These are phyloP conservation scores for Tarsius wallacei DNA, from an alignment of 2,797 vertebrate genomes.

Conservation along the genomic window DNA sequence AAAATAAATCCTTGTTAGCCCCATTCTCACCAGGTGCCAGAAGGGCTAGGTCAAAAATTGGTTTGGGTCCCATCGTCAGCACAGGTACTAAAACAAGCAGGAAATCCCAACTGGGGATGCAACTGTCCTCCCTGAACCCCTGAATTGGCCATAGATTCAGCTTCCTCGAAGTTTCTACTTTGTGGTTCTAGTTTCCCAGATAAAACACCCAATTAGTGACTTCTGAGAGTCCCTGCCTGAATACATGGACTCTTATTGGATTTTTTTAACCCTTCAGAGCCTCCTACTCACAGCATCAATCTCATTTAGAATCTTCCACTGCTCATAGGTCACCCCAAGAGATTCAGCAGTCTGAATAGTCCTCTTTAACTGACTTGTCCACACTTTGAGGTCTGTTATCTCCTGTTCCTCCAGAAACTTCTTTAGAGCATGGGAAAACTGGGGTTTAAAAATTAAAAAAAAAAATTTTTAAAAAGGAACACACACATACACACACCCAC, in stretches of 20 bases:
- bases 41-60: background rate
- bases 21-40: background rate
- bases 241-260: background rate
- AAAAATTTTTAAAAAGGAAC: background rate
- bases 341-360: slow-evolving; percentile 98
- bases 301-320: slow-evolving; percentile 99
- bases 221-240: background rate
- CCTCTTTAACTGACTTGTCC: slow-evolving; percentile 98
- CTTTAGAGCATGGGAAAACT: slow-evolving; percentile 95
- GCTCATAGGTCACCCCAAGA: slow-evolving; percentile 96
- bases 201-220: background rate
- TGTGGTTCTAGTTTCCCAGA: slow-evolving; percentile 1
- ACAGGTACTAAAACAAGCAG: background rate
- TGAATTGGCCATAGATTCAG: background rate
- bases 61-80: background rate
- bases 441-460: slow-evolving; percentile 31
- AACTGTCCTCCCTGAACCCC: background rate
- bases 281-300: slow-evolving; percentile 96
- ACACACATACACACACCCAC: background rate
- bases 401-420: slow-evolving; percentile 96
- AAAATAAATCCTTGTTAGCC: background rate
- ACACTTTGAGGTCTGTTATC: slow-evolving; percentile 97
- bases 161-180: background rate
- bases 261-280: background rate
- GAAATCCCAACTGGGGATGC: background rate